Evolutionary conservation across 2,888 invertebrate species (phyloP).

Genomic region (Philaethria dido): DNA sequence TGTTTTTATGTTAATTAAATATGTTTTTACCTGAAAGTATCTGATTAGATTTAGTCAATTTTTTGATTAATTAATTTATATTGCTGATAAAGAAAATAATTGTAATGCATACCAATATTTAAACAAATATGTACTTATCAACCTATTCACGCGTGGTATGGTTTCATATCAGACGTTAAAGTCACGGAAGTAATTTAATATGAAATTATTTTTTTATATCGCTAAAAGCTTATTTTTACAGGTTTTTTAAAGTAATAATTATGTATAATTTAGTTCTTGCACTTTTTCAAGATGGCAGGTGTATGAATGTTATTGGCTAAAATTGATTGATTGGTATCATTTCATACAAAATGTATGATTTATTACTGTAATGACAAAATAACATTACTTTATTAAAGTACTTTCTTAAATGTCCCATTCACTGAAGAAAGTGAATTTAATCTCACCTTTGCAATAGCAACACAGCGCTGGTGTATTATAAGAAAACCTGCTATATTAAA

Average conservation of each 20-base stretch:
- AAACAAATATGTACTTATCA: too few species aligned
- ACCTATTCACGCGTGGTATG: too few species aligned
- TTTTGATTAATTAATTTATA: too few species aligned
- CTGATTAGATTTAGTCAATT: too few species aligned
- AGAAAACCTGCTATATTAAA: too few species aligned
- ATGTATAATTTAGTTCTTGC: conserved; percentile 3
- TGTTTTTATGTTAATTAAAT: too few species aligned
- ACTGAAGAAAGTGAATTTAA: background rate
- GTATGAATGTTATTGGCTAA: background rate
- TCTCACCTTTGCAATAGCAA: background rate
- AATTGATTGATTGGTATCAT: conserved; percentile 12
- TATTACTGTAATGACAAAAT: background rate
- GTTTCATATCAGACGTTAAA: too few species aligned
- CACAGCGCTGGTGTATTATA: too few species aligned
- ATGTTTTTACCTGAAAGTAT: too few species aligned
- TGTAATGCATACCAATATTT: too few species aligned
- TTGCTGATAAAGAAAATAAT: too few species aligned
- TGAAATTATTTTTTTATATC: background rate
- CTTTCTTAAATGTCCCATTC: background rate
- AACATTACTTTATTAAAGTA: background rate
- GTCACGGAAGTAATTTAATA: background rate
- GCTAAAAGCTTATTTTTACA: conserved; percentile 6
- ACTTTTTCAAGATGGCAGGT: conserved; percentile 13
- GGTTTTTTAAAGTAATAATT: background rate
- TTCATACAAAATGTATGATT: background rate